phyloP scores from a whole-genome alignment of 2,888 invertebrate species.

The Orthosia incerta region DNA sequence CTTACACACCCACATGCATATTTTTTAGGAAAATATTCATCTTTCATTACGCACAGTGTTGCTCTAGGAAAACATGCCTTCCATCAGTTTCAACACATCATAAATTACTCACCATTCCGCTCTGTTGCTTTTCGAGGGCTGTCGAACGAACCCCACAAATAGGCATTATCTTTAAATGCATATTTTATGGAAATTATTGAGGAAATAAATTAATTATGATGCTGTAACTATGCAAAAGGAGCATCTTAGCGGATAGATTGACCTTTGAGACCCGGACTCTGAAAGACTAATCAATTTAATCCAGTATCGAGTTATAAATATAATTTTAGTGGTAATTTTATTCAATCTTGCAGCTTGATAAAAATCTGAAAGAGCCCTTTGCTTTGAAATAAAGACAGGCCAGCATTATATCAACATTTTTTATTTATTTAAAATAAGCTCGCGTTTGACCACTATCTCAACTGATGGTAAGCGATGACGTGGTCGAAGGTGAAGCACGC shows the following conservation, averaged over 20 bases:
- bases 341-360: no score
- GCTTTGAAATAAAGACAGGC: no score
- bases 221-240: conserved; percentile 11
- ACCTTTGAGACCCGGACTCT: not conserved
- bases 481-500: no score
- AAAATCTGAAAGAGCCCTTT: no score
- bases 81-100: conserved; percentile 15
- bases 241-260: not conserved
- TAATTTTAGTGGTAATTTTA: not conserved
- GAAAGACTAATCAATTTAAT: not conserved
- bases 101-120: conserved; percentile 31
- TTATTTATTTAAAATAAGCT: no score
- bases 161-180: conserved; percentile 11
- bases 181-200: conserved; percentile 27
- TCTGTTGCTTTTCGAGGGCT: conserved; percentile 43
- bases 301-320: not conserved
- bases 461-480: no score
- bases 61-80: not conserved
- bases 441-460: no score
- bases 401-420: no score
- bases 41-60: not conserved
- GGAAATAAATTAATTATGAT: conserved; percentile 27
- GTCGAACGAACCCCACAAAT: conserved; percentile 5
- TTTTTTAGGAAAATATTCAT: not conserved
- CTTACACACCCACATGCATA: not conserved